Percentiles rank a stretch among this genome's conserved stretches.
These are phyloP conservation scores for Dichetophora obliterata DNA, from an alignment of 2,888 invertebrate genomes.

Conservation along the genomic window DNA sequence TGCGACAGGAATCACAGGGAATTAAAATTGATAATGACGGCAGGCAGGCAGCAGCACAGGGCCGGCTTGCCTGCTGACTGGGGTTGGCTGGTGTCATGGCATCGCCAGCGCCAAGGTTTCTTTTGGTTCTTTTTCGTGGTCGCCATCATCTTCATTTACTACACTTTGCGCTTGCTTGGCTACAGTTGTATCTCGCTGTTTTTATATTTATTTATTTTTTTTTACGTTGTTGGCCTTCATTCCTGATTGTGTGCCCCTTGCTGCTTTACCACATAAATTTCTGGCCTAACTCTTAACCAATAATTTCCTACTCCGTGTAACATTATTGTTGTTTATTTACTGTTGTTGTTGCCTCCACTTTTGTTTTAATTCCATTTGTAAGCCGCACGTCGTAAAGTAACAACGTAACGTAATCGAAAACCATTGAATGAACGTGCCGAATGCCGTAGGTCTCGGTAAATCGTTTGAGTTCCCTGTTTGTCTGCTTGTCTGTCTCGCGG, in stretches of 20 bases:
- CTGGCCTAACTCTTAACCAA: constrained; percentile 1
- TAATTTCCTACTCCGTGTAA: constrained; percentile 16
- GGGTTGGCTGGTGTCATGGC: neutral
- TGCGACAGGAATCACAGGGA: constrained; percentile 8
- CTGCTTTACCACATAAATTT: neutral
- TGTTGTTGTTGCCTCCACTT: neutral
- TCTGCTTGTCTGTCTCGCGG: neutral
- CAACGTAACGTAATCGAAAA: constrained; percentile 43
- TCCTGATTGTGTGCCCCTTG: neutral
- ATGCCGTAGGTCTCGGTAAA: constrained; percentile 36
- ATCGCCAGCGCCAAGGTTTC: neutral
- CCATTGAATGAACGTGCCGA: constrained; percentile 44
- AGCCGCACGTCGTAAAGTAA: constrained; percentile 44
- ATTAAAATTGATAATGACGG: constrained; percentile 26
- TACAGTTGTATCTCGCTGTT: neutral
- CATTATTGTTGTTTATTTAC: neutral
- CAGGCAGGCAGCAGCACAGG: neutral
- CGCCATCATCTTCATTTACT: neutral
- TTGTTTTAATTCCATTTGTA: constrained; percentile 35
- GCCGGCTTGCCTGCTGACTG: neutral
- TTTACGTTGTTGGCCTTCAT: neutral
- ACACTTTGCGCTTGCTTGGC: neutral
- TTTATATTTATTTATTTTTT: neutral
- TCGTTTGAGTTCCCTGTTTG: constrained; percentile 7
- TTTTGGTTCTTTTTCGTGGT: neutral